Evolutionary conservation across 2,113 vertebrate genomes (phyloP).

Genomic region (Archilochus colubris): DNA sequence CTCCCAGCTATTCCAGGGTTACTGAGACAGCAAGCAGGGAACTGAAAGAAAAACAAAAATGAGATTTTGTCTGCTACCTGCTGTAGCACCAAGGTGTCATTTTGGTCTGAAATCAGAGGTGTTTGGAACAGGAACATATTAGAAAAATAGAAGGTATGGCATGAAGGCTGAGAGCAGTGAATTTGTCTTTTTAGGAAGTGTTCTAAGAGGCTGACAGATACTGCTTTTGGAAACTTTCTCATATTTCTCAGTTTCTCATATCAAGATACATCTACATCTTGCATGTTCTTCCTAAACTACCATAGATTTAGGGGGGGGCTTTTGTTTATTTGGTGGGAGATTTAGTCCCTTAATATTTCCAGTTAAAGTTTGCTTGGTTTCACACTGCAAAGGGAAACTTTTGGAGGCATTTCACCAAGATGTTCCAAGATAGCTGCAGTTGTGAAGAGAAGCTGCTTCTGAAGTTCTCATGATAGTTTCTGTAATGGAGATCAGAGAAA

Average conservation of each 20-base stretch:
- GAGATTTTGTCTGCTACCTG: not conserved
- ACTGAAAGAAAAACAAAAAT: not conserved
- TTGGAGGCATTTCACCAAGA: not conserved
- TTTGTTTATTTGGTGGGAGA: not conserved
- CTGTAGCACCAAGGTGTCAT: accelerated
- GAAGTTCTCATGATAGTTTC: not conserved
- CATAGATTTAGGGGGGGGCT: accelerated
- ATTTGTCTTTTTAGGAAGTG: not conserved
- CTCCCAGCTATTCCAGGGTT: not conserved
- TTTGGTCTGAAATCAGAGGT: not conserved
- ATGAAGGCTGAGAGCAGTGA: not conserved
- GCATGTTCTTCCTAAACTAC: not conserved
- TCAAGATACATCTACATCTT: not conserved
- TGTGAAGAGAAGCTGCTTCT: not conserved
- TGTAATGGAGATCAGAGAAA: not conserved
- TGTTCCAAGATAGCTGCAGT: not conserved
- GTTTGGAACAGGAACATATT: not conserved
- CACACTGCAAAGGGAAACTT: not conserved
- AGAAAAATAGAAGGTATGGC: not conserved
- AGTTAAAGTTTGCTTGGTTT: not conserved
- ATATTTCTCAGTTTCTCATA: not conserved
- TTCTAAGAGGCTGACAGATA: not conserved
- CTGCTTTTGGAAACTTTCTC: not conserved
- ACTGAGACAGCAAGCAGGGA: accelerated
- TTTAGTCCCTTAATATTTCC: not conserved